These are phyloP conservation scores for Glareola pratincola DNA, from an alignment of 2,113 vertebrate genomes.

Conservation along the genomic window DNA sequence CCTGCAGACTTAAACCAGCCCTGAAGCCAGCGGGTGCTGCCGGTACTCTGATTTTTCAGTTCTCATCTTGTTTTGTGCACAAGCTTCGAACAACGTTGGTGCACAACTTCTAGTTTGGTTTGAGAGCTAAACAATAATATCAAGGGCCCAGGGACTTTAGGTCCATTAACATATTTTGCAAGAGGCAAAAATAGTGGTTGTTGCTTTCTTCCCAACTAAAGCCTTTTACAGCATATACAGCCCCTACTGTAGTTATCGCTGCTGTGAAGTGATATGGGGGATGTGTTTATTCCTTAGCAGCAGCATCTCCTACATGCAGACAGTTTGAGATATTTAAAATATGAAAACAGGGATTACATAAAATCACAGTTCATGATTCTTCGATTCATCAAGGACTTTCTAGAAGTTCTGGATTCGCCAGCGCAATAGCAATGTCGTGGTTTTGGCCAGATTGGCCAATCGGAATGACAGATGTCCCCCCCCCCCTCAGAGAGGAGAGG, in stretches of 20 bases:
- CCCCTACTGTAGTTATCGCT: not conserved
- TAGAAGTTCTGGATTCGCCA: not conserved
- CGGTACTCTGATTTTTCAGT: not conserved
- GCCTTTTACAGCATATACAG: not conserved
- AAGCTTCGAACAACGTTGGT: not conserved
- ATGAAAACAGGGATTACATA: not conserved
- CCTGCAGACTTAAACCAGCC: not conserved
- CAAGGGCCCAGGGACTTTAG: not conserved
- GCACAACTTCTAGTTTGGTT: not conserved
- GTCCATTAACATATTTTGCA: not conserved
- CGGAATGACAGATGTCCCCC: too few relatives aligned
- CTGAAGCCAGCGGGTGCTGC: not conserved
- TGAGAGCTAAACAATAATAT: not conserved
- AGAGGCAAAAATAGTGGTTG: not conserved
- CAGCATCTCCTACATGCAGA: slow-evolving; percentile 10
- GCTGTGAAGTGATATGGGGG: not conserved
- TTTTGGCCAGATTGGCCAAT: too few relatives aligned
- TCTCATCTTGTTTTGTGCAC: not conserved
- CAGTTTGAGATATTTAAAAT: not conserved
- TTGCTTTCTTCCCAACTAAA: not conserved
- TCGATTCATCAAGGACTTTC: not conserved
- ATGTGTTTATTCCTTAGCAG: slow-evolving; percentile 19
- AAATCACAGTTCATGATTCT: not conserved
- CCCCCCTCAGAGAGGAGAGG: too few relatives aligned
- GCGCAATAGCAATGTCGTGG: not conserved